phyloP scores from a whole-genome alignment of 2,113 vertebrate genomes.

The Anguilla rostrata region DNA sequence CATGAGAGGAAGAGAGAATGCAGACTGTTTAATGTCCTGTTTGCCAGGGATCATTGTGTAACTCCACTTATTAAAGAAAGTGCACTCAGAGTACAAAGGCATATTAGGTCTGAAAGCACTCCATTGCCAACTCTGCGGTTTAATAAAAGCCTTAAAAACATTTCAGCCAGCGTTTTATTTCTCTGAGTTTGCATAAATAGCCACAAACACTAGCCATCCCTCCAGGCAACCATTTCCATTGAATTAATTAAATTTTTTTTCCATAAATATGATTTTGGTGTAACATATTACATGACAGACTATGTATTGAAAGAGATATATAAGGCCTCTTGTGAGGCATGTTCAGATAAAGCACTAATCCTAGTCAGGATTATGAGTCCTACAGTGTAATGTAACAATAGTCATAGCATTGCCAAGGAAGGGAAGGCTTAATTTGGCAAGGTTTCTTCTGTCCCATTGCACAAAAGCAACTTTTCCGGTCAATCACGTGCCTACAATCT shows the following conservation, averaged over 20 bases:
- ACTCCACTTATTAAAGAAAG: neutral
- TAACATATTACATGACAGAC: neutral
- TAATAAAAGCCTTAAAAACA: neutral
- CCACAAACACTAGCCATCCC: neutral
- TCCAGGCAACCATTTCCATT: neutral
- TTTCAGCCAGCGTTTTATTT: neutral
- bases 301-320: neutral
- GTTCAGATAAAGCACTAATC: too few species aligned
- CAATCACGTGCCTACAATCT: too few species aligned
- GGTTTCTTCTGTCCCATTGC: too few species aligned
- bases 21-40: neutral
- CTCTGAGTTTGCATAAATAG: neutral
- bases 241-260: neutral
- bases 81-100: neutral
- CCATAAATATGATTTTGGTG: neutral
- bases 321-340: too few species aligned
- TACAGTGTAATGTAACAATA: too few species aligned
- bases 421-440: too few species aligned
- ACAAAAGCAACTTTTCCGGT: too few species aligned
- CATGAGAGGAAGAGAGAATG: neutral
- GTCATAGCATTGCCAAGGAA: too few species aligned
- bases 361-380: too few species aligned
- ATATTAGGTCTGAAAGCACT: neutral
- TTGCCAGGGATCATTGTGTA: neutral
- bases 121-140: neutral